Base-by-base conservation (phyloP, 2,113 vertebrate genomes). In the Psammodynastes pulverulentus region DNA sequence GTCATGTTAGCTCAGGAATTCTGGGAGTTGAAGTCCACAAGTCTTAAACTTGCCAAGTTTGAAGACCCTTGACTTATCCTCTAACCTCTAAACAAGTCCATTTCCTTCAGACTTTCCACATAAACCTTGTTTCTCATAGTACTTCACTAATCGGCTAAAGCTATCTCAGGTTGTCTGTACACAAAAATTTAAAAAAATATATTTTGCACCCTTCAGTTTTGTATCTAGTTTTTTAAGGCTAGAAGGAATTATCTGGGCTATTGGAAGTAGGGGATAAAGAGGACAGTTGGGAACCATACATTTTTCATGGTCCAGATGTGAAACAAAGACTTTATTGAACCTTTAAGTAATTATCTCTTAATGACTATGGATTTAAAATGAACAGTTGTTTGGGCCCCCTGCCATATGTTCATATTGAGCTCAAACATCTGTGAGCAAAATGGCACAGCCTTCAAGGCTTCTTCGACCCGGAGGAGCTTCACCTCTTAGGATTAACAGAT, bases 301-400 rank as follows among this genome's bases (percentile, higher is more conserved):
- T 72, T 90, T 89, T 91, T 67, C 34, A 84, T 29, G 88, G 91
- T 93, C 91, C 92, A 54, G 85, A 94, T 52, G 90, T 24, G 26
- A 93, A 95, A 95, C 91, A 92, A 24, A 58, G 87, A 48, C 29
- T n/a, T 92, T 53, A 85, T 0, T 94, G 91, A 93, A 95, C 93
- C 92, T 34, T 46, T 87, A 93, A 92, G 84, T 88, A 93, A 91
- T 94, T 92, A 43, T 29, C 3, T 88, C 92, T 88, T 48, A 90
- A 1, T 95, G 89, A 94, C 54, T 29, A 93, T 94, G 72, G 34
- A 1, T 43, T 95, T 34, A 34, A 58, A 91, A 29, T 53, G 89
- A 86, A 89, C n/a, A 93, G 39, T 52, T 93, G 45, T 91, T 93
- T 93, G 93, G 89, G 62, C 51, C 72, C 34, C 84, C 56, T 95